A percentile compares a stretch with the other conserved stretches of the same genome.
phyloP scores from a whole-genome alignment of 2,888 invertebrate genomes.

The Drosophila dives region DNA sequence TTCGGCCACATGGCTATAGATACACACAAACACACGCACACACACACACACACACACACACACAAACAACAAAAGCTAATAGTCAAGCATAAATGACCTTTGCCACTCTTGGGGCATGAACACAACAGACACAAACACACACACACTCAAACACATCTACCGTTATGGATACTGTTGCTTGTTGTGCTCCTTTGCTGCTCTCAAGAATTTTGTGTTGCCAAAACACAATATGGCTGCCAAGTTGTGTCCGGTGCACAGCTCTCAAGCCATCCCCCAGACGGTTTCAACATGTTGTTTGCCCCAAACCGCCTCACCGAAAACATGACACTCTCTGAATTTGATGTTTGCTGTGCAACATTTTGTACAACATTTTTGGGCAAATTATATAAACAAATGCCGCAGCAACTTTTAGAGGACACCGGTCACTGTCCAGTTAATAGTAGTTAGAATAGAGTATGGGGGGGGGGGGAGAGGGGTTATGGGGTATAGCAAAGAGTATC shows the following conservation, averaged over 20 bases:
- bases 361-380: constrained; percentile 69
- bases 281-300: constrained; percentile 35
- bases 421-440: constrained; percentile 30
- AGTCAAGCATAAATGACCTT: constrained; percentile 63
- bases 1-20: constrained; percentile 35
- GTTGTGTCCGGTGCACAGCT: constrained; percentile 26
- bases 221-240: constrained; percentile 57
- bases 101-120: constrained; percentile 54
- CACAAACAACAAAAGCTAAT: constrained; percentile 51
- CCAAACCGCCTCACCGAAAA: constrained; percentile 26
- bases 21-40: neutral
- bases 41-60: neutral
- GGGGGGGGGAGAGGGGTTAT: neutral
- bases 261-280: constrained; percentile 2
- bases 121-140: constrained; percentile 5
- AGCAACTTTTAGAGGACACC: constrained; percentile 28
- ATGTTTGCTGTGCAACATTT: constrained; percentile 58
- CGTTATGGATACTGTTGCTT: constrained; percentile 52
- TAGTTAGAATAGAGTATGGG: neutral
- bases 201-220: constrained; percentile 40
- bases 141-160: neutral
- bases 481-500: constrained; percentile 1
- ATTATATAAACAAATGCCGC: constrained; percentile 73
- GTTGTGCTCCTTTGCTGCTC: constrained; percentile 25
- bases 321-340: constrained; percentile 49